Evolutionary conservation across 2,797 vertebrate genomes (phyloP), one percentile per base, ranked within the genome.

Genomic region (Gobionotothen gibberifrons): DNA sequence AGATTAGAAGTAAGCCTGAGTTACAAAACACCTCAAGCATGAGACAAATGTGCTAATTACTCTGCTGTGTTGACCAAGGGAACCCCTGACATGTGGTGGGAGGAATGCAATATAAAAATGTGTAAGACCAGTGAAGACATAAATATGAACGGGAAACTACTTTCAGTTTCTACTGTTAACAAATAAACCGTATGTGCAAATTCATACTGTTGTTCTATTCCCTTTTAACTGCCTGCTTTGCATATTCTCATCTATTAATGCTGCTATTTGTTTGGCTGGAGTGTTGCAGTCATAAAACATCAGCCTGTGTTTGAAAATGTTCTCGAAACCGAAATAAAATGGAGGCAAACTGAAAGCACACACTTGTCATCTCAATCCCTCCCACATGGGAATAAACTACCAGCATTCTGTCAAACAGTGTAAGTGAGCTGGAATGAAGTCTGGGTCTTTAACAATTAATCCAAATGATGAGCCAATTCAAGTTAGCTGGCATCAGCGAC

Each of bases 381-480:
- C 78, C 67, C 57, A 64, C 74, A 43, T 53, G 39, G 59, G 51
- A 78, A 74, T 76, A 67, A 74, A 81, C 36, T 29, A 56, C 62
- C 63, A 58, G 71, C 49, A 36, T 67, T 67, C 52, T 82, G 55
- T 86, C 40, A 66, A 76, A 82, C 59, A 81, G 69, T 81, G 74
- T 87, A 80, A 69, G 81, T 77, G 61, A 80, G 56, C 65, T 78
- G 74, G 43, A 83, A 64, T 67, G 53, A 73, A 73, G 64, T 64
- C 72, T 87, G 91, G 89, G 82, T 72, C 56, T 53, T 58, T 49
- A 85, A 79, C 85, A 90, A 72, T 5, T 43, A 4, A 4, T 9
- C 57, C 32, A 51, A 63, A 80, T 67, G 44, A 86, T 72, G 76
- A 84, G 81, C 72, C 70, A 87, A 79, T 83, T 82, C 65, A 79